Percentiles rank a stretch among this genome's conserved stretches.
Evolutionary conservation across 2,888 invertebrate species (phyloP).

Genomic region (Ceraclea dissimilis): DNA sequence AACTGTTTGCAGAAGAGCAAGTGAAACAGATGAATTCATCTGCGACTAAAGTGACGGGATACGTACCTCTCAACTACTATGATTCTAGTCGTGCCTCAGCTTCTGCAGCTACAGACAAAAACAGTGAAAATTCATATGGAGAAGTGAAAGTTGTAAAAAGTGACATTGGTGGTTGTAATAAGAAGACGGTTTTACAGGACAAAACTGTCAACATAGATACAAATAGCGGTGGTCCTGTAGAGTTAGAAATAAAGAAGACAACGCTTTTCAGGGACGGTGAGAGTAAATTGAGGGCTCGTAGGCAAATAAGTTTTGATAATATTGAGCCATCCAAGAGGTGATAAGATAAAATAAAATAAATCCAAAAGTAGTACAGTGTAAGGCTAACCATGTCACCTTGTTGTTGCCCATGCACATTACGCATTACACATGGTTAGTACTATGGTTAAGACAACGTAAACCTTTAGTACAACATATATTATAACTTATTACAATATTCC

Average conservation of each 20-base stretch:
- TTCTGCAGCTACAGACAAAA: constrained; percentile 30
- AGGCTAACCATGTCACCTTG: too few relatives aligned
- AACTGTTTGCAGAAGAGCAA: constrained; percentile 49
- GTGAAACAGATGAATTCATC: constrained; percentile 16
- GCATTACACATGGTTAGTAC: too few relatives aligned
- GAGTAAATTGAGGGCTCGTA: constrained; percentile 46
- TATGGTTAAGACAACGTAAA: too few relatives aligned
- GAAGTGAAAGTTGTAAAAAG: constrained; percentile 30
- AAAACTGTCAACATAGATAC: constrained; percentile 41
- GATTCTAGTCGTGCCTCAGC: constrained; percentile 33
- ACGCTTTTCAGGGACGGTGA: constrained; percentile 40
- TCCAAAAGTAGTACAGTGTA: too few relatives aligned
- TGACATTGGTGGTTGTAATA: constrained; percentile 35
- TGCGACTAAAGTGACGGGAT: constrained; percentile 37
- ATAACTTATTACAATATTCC: too few relatives aligned
- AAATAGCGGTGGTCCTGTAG: constrained; percentile 36
- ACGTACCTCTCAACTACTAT: constrained; percentile 43
- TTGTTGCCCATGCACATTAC: too few relatives aligned
- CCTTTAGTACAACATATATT: too few relatives aligned
- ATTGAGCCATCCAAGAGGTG: constrained; percentile 44
- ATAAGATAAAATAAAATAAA: too few relatives aligned
- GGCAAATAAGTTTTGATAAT: constrained; percentile 56
- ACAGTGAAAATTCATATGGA: constrained; percentile 41
- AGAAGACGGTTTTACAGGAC: constrained; percentile 44
- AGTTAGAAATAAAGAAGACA: constrained; percentile 35